Evolutionary conservation across 2,113 vertebrate genomes (phyloP).

Genomic region (Anolis carolinensis): DNA sequence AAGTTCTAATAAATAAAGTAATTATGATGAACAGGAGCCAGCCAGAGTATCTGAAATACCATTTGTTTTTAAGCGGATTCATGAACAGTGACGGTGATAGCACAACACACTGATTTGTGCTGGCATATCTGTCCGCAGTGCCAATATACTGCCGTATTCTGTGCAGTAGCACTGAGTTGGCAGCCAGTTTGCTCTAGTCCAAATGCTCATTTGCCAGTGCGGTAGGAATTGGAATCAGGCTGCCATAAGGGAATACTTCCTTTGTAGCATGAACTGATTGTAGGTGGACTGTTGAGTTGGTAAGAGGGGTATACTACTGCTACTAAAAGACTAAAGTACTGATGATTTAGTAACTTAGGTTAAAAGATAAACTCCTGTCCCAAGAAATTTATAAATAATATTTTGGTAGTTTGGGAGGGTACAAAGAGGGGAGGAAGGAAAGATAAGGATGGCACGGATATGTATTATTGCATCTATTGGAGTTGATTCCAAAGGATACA

Average conservation of each 20-base stretch:
- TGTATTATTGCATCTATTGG: neutral
- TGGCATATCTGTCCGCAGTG: slow-evolving; percentile 25
- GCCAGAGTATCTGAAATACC: neutral
- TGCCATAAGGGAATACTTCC: slow-evolving; percentile 18
- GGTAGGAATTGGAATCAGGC: slow-evolving; percentile 22
- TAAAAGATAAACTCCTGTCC: neutral
- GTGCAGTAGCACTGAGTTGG: slow-evolving; percentile 21
- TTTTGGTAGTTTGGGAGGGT: neutral
- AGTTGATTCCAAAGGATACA: neutral
- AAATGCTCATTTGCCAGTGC: slow-evolving; percentile 28
- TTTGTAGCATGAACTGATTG: neutral
- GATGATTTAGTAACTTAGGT: neutral
- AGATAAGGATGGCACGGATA: neutral
- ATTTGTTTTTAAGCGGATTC: slow-evolving; percentile 19
- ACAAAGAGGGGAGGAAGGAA: neutral
- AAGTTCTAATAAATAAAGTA: neutral
- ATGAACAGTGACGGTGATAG: slow-evolving; percentile 37
- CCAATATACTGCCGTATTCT: slow-evolving; percentile 29
- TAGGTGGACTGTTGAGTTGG: neutral
- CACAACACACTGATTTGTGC: slow-evolving; percentile 29
- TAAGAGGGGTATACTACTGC: neutral
- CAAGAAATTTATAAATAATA: neutral
- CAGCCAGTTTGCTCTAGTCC: slow-evolving; percentile 4
- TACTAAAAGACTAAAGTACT: neutral
- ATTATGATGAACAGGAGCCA: neutral